Percentiles rank a stretch among this genome's conserved stretches.
These are phyloP conservation scores for Poecilia wingei DNA, from an alignment of 2,797 vertebrate genomes.

Conservation along the genomic window DNA sequence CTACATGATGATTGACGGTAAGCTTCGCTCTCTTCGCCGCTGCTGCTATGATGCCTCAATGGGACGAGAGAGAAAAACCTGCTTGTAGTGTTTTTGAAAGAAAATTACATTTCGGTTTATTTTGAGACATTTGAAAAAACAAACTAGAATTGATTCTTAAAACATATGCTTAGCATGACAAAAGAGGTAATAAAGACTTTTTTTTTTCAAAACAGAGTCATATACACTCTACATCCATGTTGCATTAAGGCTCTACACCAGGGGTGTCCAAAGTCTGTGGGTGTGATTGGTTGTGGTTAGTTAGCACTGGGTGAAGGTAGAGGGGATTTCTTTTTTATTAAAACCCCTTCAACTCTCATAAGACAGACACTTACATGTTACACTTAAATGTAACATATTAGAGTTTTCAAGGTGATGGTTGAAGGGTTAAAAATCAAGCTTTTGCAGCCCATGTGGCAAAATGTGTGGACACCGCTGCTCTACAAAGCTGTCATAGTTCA, in stretches of 20 bases:
- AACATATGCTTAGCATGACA: slow-evolving; percentile 13
- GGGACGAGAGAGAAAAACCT: slow-evolving; percentile 41
- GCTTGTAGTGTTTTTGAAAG: slow-evolving; percentile 31
- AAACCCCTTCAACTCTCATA: too few species aligned
- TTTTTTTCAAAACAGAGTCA: background rate
- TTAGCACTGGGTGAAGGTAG: too few species aligned
- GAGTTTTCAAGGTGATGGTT: too few species aligned
- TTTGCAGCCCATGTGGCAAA: too few species aligned
- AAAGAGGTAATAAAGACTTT: slow-evolving; percentile 11
- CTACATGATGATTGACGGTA: slow-evolving; percentile 99
- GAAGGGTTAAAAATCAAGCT: too few species aligned
- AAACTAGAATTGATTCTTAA: background rate
- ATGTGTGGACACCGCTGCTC: too few species aligned
- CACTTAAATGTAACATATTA: too few species aligned
- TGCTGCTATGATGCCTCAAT: slow-evolving; percentile 37
- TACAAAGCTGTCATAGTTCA: too few species aligned
- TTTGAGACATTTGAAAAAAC: slow-evolving; percentile 20
- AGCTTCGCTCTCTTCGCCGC: slow-evolving; percentile 65
- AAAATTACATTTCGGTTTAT: slow-evolving; percentile 35
- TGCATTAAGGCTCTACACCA: background rate
- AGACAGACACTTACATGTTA: too few species aligned
- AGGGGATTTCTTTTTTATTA: too few species aligned
- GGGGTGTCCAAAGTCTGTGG: background rate
- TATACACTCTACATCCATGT: background rate
- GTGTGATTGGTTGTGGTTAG: too few species aligned